Base-by-base conservation (phyloP, 2,888 invertebrate species). In the Nomada ruficornis region DNA sequence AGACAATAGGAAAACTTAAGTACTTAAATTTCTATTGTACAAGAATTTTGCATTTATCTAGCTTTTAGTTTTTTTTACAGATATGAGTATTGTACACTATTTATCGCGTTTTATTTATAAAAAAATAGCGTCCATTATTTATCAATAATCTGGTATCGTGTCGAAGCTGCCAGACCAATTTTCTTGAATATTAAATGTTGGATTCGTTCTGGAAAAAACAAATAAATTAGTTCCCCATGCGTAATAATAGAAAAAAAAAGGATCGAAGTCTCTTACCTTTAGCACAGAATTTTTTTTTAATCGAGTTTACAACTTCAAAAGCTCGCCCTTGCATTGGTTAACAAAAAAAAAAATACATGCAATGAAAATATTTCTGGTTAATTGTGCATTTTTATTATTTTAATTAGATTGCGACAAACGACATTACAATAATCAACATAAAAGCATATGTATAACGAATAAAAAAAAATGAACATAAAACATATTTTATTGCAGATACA, bases 111-210 rank as follows among this genome's bases (percentile, higher is more conserved):
- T 64, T 59, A 13, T 47, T 44, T 18, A 5, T 13, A 15, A 13
- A 18, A 18, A 11, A 47, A 13, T 47, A 15, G 11, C 15, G 3
- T 4, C n/a, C 4, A 15, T 57, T 10, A 15, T 44, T 50, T 9
- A 57, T 67, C 23, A 79, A 11, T 55, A 68, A 11, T 78, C 80
- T 36, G 85, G 26, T 70, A 84, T 23, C 10, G 87, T 75, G 70
- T 84, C 83, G 68, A 91, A 91, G 77, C 79, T 90, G 78, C 89
- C 93, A 63, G 76, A 83, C 74, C 89, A 18, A 54, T 80, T 87
- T 78, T 93, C 93, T 81, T 93, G 90, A 74, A 91, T 89, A 23
- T 89, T 86, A 88, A 93, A 93, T 73, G 91, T 90, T 64, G 91
- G 90, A 90, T 93, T 93, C 65, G 90, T 87, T 87, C 93, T 93